Evolutionary conservation across 1,140 invertebrate genomes (phyloP), one percentile per base, ranked within the genome.

Genomic region (Hycleus phaleratus): DNA sequence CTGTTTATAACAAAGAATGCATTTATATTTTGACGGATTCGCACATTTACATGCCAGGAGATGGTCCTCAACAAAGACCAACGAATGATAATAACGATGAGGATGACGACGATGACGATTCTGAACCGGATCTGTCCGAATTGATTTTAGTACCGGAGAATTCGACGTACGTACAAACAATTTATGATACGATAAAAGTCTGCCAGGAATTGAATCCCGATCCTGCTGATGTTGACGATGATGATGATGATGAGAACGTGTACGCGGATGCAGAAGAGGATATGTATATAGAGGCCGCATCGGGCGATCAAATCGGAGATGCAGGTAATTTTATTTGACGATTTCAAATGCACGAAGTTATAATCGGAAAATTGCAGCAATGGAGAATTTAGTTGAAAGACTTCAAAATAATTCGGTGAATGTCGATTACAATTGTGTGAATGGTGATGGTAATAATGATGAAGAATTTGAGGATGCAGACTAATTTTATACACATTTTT

Each of bases 1-100:
- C 71, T 59, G 72, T 78, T 49, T 84, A 85, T 75, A 79, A 80
- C 11, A 77, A 79, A 46, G 81, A 85, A 62, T 88, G 85, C 75
- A 71, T 90, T 24, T 88, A 86, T 70, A 65, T 90, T 39, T 83
- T 88, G 77, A 72, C 87, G 38, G 85, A 88, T 72, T 78, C 77
- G 12, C 77, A 81, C 70, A 69, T 85, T 62, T 76, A 79, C 60
- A 71, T 78, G 49, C 74, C 77, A 72, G 78, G 79, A 80, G 32
- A 32, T 8, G 11, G 32, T 10, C n/a, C 32, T 40, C 40, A 26
- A 7, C n/a, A 42, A 46, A 18, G 32, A 11, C 10, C n/a, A 8
- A 10, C 6, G 8, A 46, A 46, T 32, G 11, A 8, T 46, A 4
- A 26, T 73, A 60, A 7, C 7, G 32, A 32, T 32, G 73, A 74